phyloP scores from a whole-genome alignment of 2,888 invertebrate species.

The Phortica magna region DNA sequence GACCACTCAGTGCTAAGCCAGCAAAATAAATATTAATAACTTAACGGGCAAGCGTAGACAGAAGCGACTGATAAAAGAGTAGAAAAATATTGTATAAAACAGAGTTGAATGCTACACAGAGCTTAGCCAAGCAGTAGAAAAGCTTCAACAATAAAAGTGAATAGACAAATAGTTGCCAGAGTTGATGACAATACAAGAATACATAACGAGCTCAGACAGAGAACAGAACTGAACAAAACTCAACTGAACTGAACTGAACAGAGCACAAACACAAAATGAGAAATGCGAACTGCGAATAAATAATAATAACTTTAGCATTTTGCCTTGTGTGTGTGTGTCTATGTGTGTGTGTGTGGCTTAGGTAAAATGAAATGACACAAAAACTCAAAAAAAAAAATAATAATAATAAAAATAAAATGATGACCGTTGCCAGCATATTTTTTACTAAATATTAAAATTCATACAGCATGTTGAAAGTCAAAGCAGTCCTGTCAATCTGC shows the following conservation, averaged over 20 bases:
- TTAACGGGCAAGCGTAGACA: slow-evolving; percentile 39
- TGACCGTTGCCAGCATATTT: slow-evolving; percentile 36
- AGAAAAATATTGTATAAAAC: neutral
- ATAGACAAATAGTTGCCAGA: slow-evolving; percentile 69
- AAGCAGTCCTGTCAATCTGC: slow-evolving; percentile 35
- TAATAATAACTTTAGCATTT: slow-evolving; percentile 27
- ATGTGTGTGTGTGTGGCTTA: neutral
- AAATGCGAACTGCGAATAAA: slow-evolving; percentile 1
- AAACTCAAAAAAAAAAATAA: slow-evolving; percentile 21
- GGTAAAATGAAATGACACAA: slow-evolving; percentile 1
- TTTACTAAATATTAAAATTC: slow-evolving; percentile 70
- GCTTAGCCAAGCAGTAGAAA: slow-evolving; percentile 36
- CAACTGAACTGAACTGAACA: slow-evolving; percentile 31
- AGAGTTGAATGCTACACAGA: neutral
- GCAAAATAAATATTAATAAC: slow-evolving; percentile 69
- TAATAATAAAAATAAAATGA: neutral
- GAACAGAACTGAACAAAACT: neutral
- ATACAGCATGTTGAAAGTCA: slow-evolving; percentile 70
- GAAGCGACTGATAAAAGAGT: slow-evolving; percentile 39
- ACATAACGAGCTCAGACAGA: neutral
- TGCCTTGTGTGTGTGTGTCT: neutral
- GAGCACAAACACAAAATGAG: slow-evolving; percentile 34
- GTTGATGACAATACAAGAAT: slow-evolving; percentile 58
- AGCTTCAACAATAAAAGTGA: slow-evolving; percentile 55
- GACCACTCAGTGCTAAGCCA: slow-evolving; percentile 45